These are phyloP conservation scores for Calypte anna DNA, from an alignment of 2,113 vertebrate species.

Conservation along the genomic window DNA sequence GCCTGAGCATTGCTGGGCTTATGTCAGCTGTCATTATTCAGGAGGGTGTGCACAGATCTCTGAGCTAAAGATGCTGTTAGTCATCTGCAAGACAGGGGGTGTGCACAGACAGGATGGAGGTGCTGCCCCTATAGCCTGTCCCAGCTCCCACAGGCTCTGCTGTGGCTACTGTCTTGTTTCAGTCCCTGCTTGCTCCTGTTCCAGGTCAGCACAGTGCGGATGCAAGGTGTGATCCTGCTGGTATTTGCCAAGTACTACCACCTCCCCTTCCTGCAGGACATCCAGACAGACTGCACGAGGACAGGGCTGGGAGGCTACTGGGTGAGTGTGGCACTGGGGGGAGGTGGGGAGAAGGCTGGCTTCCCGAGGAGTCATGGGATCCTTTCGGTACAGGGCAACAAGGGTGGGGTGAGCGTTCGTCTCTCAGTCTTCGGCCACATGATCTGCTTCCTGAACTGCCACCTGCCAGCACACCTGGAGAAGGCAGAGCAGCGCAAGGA, in stretches of 20 bases:
- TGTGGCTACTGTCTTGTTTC: not conserved
- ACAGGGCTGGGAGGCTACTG: constrained; percentile 87
- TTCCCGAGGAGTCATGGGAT: not conserved
- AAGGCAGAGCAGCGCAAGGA: constrained; percentile 96
- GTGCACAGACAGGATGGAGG: not conserved
- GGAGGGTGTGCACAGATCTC: not conserved
- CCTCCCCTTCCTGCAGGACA: constrained; percentile 86
- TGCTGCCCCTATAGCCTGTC: not conserved
- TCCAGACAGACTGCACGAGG: constrained; percentile 92
- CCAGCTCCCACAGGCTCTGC: not conserved
- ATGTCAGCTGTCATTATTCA: not conserved
- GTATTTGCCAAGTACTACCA: constrained; percentile 93
- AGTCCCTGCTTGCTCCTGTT: not conserved
- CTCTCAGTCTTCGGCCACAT: constrained; percentile 92
- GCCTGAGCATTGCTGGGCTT: not conserved
- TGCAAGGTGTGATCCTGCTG: constrained; percentile 95
- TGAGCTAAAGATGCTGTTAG: not conserved
- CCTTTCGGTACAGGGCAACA: constrained; percentile 87
- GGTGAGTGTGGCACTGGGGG: constrained; percentile 72
- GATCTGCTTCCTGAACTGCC: constrained; percentile 97
- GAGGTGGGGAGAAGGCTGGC: constrained; percentile 51
- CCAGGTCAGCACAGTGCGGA: constrained; percentile 93
- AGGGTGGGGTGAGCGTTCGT: constrained; percentile 92
- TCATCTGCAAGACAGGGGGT: not conserved
- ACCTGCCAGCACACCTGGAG: constrained; percentile 96